phyloP scores from a whole-genome alignment of 2,113 vertebrate genomes.

The Hippocampus mohnikei region DNA sequence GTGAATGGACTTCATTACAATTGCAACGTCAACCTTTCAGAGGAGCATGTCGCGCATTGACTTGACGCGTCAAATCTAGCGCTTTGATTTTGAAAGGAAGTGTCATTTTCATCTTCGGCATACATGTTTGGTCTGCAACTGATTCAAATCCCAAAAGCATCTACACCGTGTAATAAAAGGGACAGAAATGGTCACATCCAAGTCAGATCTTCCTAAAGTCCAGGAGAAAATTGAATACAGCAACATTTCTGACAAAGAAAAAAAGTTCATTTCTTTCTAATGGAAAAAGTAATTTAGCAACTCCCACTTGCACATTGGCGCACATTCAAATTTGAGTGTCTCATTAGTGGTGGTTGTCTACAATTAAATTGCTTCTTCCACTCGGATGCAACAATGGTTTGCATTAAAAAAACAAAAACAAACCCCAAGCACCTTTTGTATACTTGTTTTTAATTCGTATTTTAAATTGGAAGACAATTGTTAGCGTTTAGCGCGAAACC shows the following conservation, averaged over 20 bases:
- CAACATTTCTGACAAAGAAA: neutral
- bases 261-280: too few relatives aligned
- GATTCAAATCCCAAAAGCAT: neutral
- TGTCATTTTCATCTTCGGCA: slow-evolving; percentile 3
- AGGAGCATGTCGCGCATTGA: slow-evolving; percentile 26
- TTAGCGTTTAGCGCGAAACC: neutral
- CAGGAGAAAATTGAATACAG: neutral
- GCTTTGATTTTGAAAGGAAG: slow-evolving; percentile 24
- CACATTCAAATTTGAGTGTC: neutral
- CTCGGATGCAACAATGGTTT: too few relatives aligned
- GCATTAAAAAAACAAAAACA: too few relatives aligned
- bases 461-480: neutral
- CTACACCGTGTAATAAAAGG: neutral
- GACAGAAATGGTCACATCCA: neutral
- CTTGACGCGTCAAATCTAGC: slow-evolving; percentile 25
- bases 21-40: slow-evolving; percentile 5
- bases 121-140: neutral
- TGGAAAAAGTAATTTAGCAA: too few relatives aligned
- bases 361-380: too few relatives aligned
- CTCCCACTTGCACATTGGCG: neutral
- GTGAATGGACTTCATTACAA: neutral
- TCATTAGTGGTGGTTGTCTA: too few relatives aligned
- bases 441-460: neutral
- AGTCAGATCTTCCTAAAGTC: neutral
- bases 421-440: too few relatives aligned